Conservation (phyloP, 1,140 invertebrate genomes). For the Steinernema feltiae region DNA sequence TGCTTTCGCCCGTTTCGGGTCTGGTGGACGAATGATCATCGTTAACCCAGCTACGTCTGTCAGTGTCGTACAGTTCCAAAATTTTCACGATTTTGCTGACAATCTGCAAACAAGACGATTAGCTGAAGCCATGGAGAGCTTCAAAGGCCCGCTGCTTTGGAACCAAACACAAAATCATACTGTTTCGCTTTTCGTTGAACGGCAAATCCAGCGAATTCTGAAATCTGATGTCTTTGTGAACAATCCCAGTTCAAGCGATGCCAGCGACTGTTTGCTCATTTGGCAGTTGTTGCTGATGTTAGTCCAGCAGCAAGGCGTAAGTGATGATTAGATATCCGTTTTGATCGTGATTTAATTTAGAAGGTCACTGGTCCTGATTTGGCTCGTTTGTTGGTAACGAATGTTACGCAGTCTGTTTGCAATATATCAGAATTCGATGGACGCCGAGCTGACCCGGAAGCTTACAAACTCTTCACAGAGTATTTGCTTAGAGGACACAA, state of each 20-base stretch:
- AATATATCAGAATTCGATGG: not conserved
- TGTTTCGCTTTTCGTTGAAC: conserved; percentile 41
- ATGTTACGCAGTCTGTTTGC: too few species aligned
- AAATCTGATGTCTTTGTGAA: conserved; percentile 41
- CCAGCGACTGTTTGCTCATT: conserved; percentile 49
- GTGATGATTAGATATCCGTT: not conserved
- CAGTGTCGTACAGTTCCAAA: conserved; percentile 35
- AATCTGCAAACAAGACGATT: conserved; percentile 25
- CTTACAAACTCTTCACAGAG: conserved; percentile 12
- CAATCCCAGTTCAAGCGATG: conserved; percentile 40
- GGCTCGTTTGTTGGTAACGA: conserved; percentile 37
- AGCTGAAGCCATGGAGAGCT: conserved; percentile 38
- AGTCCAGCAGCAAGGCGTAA: conserved; percentile 43
- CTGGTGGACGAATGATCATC: conserved; percentile 33
- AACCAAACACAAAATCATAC: conserved; percentile 44
- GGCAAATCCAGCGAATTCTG: conserved; percentile 38
- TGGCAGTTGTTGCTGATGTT: conserved; percentile 44
- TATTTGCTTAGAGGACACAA: too few species aligned
- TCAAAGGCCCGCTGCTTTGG: conserved; percentile 44
- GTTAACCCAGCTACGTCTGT: conserved; percentile 37
- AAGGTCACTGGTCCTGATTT: conserved; percentile 49
- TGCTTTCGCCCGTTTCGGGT: conserved; percentile 27
- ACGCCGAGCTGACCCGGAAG: not conserved
- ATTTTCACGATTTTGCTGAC: conserved; percentile 36
- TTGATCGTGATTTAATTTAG: conserved; percentile 26